Evolutionary conservation across 2,113 vertebrate genomes (phyloP).

Genomic region (Hypanus sabinus): DNA sequence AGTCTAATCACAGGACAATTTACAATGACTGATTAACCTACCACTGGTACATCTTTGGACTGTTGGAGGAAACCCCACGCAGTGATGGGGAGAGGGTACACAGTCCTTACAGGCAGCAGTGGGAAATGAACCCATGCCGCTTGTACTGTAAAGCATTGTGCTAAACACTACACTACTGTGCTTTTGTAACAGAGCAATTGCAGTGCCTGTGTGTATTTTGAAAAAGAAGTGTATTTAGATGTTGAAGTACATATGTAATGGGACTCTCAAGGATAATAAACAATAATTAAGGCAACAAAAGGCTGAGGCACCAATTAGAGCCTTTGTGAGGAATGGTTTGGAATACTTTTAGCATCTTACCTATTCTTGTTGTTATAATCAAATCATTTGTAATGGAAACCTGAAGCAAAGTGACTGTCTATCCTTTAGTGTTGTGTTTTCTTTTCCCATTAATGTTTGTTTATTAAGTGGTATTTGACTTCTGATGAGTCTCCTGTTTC

Average conservation of each 20-base stretch:
- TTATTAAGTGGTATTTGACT: background rate
- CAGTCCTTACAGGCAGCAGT: no score
- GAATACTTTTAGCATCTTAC: background rate
- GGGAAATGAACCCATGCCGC: no score
- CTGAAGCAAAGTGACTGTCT: background rate
- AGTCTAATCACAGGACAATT: no score
- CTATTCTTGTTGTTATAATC: background rate
- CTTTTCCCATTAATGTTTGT: background rate
- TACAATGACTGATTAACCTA: no score
- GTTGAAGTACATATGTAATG: background rate
- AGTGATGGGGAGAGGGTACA: no score
- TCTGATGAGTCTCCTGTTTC: background rate
- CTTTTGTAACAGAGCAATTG: background rate
- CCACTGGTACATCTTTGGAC: no score
- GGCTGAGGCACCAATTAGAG: background rate
- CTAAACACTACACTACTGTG: no score
- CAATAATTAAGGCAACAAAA: background rate
- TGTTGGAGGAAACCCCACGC: no score
- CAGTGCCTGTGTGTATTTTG: background rate
- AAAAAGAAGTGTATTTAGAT: background rate
- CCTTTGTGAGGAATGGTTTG: background rate
- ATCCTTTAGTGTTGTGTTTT: background rate
- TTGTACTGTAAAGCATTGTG: no score
- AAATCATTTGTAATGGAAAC: background rate
- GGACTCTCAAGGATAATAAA: background rate